phyloP scores from a whole-genome alignment of 2,888 invertebrate genomes.

The Lithophane semibrunnea region DNA sequence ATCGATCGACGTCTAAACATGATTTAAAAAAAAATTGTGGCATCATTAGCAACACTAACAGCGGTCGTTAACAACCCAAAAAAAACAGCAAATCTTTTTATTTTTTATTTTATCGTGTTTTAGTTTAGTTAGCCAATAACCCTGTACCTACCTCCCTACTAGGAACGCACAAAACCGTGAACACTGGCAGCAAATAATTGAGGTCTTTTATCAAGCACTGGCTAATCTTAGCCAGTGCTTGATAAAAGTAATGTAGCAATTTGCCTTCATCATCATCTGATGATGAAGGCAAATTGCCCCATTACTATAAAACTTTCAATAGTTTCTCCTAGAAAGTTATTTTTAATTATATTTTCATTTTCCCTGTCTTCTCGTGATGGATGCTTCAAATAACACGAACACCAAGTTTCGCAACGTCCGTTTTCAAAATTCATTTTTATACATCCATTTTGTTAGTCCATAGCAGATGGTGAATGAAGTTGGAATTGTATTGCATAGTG shows the following conservation, averaged over 20 bases:
- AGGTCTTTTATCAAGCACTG: not conserved
- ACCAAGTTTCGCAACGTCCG: constrained; percentile 44
- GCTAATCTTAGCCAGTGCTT: too few relatives aligned
- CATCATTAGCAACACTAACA: too few relatives aligned
- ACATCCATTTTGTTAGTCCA: constrained; percentile 33
- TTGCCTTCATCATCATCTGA: too few relatives aligned
- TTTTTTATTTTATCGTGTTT: too few relatives aligned
- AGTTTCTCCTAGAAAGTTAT: not conserved
- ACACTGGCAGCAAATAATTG: not conserved
- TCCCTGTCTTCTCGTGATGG: constrained; percentile 1
- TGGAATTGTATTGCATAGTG: constrained; percentile 49
- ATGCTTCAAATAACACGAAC: constrained; percentile 21
- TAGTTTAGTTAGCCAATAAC: too few relatives aligned
- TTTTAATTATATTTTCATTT: constrained; percentile 4
- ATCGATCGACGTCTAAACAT: too few relatives aligned
- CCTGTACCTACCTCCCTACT: not conserved
- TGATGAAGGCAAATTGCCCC: not conserved
- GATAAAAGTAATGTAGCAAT: too few relatives aligned
- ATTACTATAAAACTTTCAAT: not conserved
- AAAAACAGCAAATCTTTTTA: too few relatives aligned
- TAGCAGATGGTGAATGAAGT: constrained; percentile 56
- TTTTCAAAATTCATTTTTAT: constrained; percentile 57
- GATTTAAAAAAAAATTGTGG: too few relatives aligned
- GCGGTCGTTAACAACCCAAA: too few relatives aligned
- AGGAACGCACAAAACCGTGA: not conserved